Evolutionary conservation across 2,113 vertebrate genomes (phyloP), one percentile per base, ranked within the genome.

Genomic region (Ammodytes marinus): DNA sequence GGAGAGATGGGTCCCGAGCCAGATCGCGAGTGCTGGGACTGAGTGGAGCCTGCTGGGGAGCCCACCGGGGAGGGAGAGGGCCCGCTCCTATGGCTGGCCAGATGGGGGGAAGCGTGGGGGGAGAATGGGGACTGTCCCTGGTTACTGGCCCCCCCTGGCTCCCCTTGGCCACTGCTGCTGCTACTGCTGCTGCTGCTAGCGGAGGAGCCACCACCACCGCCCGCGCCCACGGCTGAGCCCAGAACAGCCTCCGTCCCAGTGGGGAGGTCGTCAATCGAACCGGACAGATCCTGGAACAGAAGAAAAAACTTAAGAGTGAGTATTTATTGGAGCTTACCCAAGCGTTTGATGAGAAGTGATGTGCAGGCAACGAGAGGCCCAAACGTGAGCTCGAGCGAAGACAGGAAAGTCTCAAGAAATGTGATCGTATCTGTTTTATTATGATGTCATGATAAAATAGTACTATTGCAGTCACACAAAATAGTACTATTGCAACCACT

Each of bases 241-340:
- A 97, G 86, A 1, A 96, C 95, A 4, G 96, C 96, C 93, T 99
- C 98, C 0, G 97, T 97, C 92, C 98, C 98, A 0, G 97, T 99
- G 82, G 98, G 98, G 89, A 99, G 96, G 94, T 99, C 98, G 0
- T 99, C 98, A 75, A 99, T 99, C 64, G 98, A 97, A 92, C 98
- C 97, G 80, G 98, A 99, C 88, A 99, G 95, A 93, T 99, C 98
- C 98, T 99, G 94, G 80, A 89, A 79, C 73, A 87, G 72, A 88
- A 83, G 66, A 75, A n/a, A 77, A 58, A 80, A 47, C 60, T 8
- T 3, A 52, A 27, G 15, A 14, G 64, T 83, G 69, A 91, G 86
- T 69, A 47, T 83, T 74, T 75, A 57, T 27, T 50, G 67, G 83
- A 79, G 54, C 65, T 85, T 78, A 42, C 17, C 72, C 74, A 68